A percentile compares a stretch with the other conserved stretches of the same genome.
phyloP scores from a whole-genome alignment of 1,140 invertebrate species.

The Pissodes strobi region DNA sequence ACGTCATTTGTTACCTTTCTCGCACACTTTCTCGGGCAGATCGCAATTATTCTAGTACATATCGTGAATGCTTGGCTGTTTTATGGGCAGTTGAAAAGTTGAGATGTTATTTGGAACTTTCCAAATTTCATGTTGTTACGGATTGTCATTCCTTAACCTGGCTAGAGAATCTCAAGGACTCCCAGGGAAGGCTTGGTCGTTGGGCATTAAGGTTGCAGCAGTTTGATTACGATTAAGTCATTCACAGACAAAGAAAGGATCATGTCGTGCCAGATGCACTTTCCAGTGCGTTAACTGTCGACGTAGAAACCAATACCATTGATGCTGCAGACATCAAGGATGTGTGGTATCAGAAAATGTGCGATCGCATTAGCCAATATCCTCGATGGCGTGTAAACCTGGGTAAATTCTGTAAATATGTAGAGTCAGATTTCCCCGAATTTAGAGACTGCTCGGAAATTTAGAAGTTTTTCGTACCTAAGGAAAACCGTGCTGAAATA shows the following conservation, averaged over 20 bases:
- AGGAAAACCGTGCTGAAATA: neutral
- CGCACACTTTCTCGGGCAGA: constrained; percentile 47
- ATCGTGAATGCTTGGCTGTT: constrained; percentile 58
- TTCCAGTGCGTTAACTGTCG: constrained; percentile 19
- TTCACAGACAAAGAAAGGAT: constrained; percentile 46
- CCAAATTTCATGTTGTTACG: constrained; percentile 56
- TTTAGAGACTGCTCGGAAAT: neutral
- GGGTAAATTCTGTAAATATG: constrained; percentile 7
- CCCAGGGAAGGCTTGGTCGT: constrained; percentile 53
- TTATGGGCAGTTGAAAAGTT: constrained; percentile 56
- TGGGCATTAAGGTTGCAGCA: constrained; percentile 53
- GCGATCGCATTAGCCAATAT: neutral
- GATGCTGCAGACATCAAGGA: neutral
- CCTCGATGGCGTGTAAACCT: constrained; percentile 2
- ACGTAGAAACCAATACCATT: neutral
- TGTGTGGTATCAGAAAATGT: constrained; percentile 17
- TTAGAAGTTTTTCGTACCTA: neutral
- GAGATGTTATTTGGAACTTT: constrained; percentile 53
- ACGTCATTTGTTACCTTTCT: constrained; percentile 11
- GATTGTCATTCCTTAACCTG: constrained; percentile 58
- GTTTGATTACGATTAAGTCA: constrained; percentile 49
- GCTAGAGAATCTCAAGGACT: constrained; percentile 55
- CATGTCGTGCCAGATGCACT: constrained; percentile 42
- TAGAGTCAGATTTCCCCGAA: neutral
- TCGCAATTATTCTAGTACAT: constrained; percentile 55